Conservation (phyloP, 2,113 vertebrate genomes). For the Oncorhynchus nerka region DNA sequence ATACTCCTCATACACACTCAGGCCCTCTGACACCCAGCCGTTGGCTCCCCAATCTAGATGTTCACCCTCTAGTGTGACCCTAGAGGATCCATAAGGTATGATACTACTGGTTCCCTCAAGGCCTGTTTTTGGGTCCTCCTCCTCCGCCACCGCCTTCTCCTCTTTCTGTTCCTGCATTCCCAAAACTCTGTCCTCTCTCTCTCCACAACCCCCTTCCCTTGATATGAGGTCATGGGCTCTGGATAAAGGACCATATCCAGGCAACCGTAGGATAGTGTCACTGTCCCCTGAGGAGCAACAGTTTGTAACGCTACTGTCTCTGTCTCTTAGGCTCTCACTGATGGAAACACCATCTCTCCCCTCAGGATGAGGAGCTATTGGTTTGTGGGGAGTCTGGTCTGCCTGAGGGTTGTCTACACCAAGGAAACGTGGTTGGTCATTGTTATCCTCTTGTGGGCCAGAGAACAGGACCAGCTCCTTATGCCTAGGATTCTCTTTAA, state of each 20-base stretch:
- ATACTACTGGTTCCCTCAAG: not conserved
- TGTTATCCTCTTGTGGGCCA: not conserved
- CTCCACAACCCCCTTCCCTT: not conserved
- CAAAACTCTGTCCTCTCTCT: not conserved
- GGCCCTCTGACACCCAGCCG: not conserved
- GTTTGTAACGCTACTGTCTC: not conserved
- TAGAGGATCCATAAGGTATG: not conserved
- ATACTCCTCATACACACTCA: conserved; percentile 61
- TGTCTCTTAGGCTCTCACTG: not conserved
- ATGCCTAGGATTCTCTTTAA: conserved; percentile 4
- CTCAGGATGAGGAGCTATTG: not conserved
- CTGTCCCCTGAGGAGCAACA: not conserved
- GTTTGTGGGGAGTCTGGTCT: not conserved
- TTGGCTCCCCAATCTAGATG: not conserved
- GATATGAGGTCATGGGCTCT: not conserved
- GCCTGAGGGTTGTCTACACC: not conserved
- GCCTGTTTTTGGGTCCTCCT: not conserved
- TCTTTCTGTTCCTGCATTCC: not conserved
- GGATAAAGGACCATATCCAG: not conserved
- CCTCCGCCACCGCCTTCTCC: not conserved
- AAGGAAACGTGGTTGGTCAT: conserved; percentile 2
- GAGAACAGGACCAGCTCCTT: not conserved
- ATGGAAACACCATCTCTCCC: not conserved
- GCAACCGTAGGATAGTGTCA: not conserved
- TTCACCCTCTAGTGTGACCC: not conserved